These are phyloP conservation scores for Leptopilina drosophilae DNA, from an alignment of 2,888 invertebrate genomes.

Conservation along the genomic window DNA sequence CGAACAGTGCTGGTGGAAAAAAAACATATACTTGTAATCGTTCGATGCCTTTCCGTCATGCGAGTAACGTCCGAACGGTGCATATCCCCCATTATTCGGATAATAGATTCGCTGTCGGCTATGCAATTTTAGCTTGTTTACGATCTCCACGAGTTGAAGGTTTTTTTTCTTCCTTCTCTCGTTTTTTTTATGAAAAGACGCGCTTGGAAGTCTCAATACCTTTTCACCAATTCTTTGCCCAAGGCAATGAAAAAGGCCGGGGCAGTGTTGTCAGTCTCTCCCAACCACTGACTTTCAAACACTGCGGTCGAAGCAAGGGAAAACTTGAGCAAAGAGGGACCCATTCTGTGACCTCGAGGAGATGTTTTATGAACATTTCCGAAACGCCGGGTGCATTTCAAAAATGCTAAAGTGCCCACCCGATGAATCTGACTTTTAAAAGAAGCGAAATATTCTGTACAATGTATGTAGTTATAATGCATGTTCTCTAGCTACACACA, in stretches of 20 bases:
- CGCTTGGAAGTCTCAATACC: slow-evolving; percentile 15
- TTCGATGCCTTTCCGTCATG: slow-evolving; percentile 11
- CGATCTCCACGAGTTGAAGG: not conserved
- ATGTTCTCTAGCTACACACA: not conserved
- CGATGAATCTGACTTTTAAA: not conserved
- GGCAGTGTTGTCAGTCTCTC: slow-evolving; percentile 4
- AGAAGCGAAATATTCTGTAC: not conserved
- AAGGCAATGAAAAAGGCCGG: slow-evolving; percentile 27
- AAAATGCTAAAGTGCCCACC: not conserved
- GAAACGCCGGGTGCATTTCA: slow-evolving; percentile 16
- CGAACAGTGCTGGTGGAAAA: not conserved
- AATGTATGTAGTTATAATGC: not conserved
- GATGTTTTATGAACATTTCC: slow-evolving; percentile 27
- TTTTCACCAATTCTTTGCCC: slow-evolving; percentile 16
- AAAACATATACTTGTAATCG: slow-evolving; percentile 2
- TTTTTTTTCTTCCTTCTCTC: not conserved
- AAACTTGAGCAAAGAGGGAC: slow-evolving; percentile 14
- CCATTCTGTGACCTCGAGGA: slow-evolving; percentile 26
- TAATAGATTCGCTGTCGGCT: slow-evolving; percentile 36
- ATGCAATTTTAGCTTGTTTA: slow-evolving; percentile 27
- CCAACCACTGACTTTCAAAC: slow-evolving; percentile 25
- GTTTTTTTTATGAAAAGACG: not conserved
- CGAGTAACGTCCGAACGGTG: slow-evolving; percentile 17
- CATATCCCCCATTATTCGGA: slow-evolving; percentile 33
- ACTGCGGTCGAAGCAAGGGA: slow-evolving; percentile 18